Evolutionary conservation across 2,113 vertebrate genomes (phyloP), one percentile per base, ranked within the genome.

Genomic region (Hypanus sabinus): DNA sequence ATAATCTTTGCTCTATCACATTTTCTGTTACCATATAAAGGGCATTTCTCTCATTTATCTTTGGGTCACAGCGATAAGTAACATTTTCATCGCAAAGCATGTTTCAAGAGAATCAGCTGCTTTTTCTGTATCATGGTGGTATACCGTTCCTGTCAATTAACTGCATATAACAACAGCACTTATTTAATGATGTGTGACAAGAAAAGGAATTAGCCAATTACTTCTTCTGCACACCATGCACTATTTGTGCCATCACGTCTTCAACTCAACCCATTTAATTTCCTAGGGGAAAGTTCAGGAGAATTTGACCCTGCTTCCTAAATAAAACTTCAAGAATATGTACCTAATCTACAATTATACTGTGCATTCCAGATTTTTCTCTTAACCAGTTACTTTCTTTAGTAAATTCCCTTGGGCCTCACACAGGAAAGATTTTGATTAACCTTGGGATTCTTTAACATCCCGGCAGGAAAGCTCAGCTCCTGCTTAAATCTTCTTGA

Each of bases 111-210:
- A n/a, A 62, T 62, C 57, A 88, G 27, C 30, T 88, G 57, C 83
- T 88, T 62, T 55, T 87, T n/a, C 83, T 88, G 24, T 62, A 88
- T 88, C 83, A 88, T 27, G 30, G 57, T 62, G 83, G 55, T 62
- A 62, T 88, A n/a, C 30, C 60, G 57, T 88, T 88, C 83, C 83
- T 57, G 81, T 85, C 81, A 85, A 85, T 85, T 85, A 85, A 24
- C 46, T 85, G 81, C 46, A 85, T 85, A 85, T 24, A 85, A 85
- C 81, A 85, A 22, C 27, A 57, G 81, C 38, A 85, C 22, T 85
- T 85, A 85, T 85, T 85, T 55, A 85, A 85, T 85, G 81, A 85
- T 46, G 81, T 85, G 81, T 85, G 81, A 55, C 38, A 81, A 85
- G 81, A 55, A 55, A 85, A 85, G 38, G 46, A 85, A 85, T 85